A percentile compares a stretch with the other conserved stretches of the same genome.
Conservation (phyloP, 2,888 invertebrate species). For the Hesperia comma region DNA sequence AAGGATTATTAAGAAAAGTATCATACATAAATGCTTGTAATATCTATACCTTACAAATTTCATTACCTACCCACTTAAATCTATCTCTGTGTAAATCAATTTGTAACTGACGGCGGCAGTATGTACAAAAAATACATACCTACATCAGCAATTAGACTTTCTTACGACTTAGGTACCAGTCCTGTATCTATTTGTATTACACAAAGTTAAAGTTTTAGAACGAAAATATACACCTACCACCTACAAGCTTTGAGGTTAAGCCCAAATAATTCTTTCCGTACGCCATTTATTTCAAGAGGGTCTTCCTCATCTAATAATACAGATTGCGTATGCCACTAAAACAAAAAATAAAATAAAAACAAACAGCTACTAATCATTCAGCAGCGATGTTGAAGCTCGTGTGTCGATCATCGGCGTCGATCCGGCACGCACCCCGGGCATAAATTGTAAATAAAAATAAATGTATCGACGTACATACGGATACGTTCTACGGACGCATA, state of each 20-base stretch:
- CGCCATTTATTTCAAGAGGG: slow-evolving; percentile 10
- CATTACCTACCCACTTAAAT: too few species aligned
- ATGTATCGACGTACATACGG: slow-evolving; percentile 62
- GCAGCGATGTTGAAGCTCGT: slow-evolving; percentile 43
- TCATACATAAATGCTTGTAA: too few species aligned
- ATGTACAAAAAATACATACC: too few species aligned
- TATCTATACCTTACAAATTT: too few species aligned
- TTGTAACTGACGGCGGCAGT: too few species aligned
- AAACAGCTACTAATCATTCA: slow-evolving; percentile 42
- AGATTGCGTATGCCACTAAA: slow-evolving; percentile 4
- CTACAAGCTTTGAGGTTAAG: not conserved
- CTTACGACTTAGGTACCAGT: too few species aligned
- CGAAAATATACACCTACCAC: not conserved
- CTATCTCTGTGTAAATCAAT: too few species aligned
- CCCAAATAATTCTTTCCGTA: slow-evolving; percentile 9
- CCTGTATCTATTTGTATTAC: too few species aligned
- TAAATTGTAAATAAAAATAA: slow-evolving; percentile 72
- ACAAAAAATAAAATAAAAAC: slow-evolving; percentile 38
- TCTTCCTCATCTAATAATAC: slow-evolving; percentile 11
- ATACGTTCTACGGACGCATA: slow-evolving; percentile 44
- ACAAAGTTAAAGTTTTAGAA: too few species aligned
- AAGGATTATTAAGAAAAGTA: too few species aligned
- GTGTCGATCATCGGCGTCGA: slow-evolving; percentile 46
- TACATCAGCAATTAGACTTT: too few species aligned
- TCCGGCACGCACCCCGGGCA: slow-evolving; percentile 54